Conservation (phyloP, 2,113 vertebrate genomes). For the Catharus fuscescens region DNA sequence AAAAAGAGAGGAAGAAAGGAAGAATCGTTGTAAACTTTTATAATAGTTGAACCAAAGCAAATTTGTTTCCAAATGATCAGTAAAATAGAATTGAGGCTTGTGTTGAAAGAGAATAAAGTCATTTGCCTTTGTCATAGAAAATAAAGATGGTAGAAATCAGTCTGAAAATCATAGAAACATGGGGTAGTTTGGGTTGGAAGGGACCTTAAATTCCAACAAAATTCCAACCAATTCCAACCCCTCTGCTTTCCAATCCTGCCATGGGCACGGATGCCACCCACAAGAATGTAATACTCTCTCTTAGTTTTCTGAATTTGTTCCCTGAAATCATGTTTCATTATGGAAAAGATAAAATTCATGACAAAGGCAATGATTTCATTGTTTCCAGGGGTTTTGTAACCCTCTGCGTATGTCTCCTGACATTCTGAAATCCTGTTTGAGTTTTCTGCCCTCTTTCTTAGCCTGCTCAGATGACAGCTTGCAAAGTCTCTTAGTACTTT, state of each 20-base stretch:
- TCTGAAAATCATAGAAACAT: neutral
- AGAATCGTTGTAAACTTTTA: neutral
- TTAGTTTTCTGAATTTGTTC: neutral
- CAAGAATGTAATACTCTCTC: neutral
- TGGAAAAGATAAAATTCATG: neutral
- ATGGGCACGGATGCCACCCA: neutral
- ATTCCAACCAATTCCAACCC: neutral
- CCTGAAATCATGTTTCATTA: neutral
- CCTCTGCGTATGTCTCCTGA: neutral
- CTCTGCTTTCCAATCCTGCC: neutral
- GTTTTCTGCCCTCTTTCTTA: neutral
- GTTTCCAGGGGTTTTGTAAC: neutral
- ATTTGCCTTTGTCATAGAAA: neutral
- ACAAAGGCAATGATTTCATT: neutral
- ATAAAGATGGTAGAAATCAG: neutral
- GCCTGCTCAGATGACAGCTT: neutral
- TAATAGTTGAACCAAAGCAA: neutral
- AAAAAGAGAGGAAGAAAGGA: neutral
- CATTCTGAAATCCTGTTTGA: neutral
- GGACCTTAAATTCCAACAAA: neutral
- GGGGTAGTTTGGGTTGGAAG: neutral
- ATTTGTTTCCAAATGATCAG: neutral
- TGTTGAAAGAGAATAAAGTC: neutral
- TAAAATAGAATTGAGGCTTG: neutral
- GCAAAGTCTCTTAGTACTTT: neutral